phyloP scores from a whole-genome alignment of 2,113 vertebrate species.

The Chitala chitala region DNA sequence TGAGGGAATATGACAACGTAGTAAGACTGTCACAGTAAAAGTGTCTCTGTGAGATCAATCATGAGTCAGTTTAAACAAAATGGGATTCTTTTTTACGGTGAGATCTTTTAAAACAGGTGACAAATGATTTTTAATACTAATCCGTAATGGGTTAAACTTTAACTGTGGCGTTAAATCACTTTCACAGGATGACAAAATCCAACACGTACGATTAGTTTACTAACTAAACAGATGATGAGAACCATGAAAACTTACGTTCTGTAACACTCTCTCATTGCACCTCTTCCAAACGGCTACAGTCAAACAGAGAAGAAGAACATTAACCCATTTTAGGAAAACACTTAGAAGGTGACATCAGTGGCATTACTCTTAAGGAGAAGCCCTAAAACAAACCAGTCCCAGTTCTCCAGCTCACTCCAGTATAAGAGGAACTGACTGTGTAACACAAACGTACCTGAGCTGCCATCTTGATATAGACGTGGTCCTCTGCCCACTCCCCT shows the following conservation, averaged over 20 bases:
- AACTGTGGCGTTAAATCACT: not conserved
- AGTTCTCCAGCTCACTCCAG: not conserved
- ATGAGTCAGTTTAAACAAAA: no score
- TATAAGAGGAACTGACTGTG: not conserved
- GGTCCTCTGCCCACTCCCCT: conserved; percentile 81
- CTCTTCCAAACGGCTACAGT: conserved; percentile 85
- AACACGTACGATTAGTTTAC: not conserved
- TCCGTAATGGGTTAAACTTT: not conserved
- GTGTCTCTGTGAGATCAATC: no score
- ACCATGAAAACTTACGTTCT: conserved; percentile 76
- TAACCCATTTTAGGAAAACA: not conserved
- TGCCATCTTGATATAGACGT: conserved; percentile 89
- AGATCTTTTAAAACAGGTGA: no score
- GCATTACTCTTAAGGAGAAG: no score
- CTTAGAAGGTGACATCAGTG: no score
- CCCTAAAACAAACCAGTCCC: not conserved
- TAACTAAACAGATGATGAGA: not conserved
- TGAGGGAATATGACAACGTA: no score
- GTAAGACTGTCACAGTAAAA: no score
- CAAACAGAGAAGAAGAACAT: conserved; percentile 19
- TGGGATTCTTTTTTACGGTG: no score
- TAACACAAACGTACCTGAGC: conserved; percentile 67
- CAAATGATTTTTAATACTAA: no score
- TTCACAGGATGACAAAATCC: no score
- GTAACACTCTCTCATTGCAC: conserved; percentile 96